These are phyloP conservation scores for Tapirus indicus DNA, from an alignment of 2,797 vertebrate species.

Conservation along the genomic window DNA sequence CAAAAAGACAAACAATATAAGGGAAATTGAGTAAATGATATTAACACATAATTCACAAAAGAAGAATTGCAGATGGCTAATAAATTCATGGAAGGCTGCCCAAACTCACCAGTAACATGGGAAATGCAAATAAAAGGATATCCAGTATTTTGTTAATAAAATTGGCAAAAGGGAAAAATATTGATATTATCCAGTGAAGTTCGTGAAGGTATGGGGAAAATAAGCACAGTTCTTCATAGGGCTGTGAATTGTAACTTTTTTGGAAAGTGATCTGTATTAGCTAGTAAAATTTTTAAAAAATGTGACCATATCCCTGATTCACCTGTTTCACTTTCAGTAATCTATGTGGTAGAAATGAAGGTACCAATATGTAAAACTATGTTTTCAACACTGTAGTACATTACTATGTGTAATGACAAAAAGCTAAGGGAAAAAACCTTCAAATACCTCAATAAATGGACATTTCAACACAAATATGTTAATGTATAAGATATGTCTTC, in stretches of 20 bases:
- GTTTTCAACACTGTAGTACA: neutral
- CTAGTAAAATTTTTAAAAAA: neutral
- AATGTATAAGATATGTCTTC: neutral
- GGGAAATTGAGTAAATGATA: conserved; percentile 34
- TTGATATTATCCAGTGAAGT: neutral
- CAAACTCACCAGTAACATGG: neutral
- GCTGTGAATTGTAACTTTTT: neutral
- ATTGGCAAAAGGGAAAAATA: neutral
- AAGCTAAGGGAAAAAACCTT: neutral
- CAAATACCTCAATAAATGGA: neutral
- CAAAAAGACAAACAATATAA: neutral
- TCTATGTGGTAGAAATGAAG: neutral
- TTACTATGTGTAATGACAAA: neutral
- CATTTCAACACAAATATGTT: neutral
- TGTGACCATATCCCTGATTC: neutral
- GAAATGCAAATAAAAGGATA: conserved; percentile 59
- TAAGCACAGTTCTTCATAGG: neutral
- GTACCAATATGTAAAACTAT: neutral
- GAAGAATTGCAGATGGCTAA: conserved; percentile 44
- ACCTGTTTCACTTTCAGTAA: neutral
- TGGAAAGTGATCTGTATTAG: neutral
- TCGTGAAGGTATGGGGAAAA: neutral
- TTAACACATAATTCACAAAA: conserved; percentile 56
- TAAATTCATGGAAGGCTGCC: conserved; percentile 59
- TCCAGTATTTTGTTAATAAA: conserved; percentile 33